These are phyloP conservation scores for Caradrina clavipalpis DNA, from an alignment of 2,888 invertebrate genomes.

Conservation along the genomic window DNA sequence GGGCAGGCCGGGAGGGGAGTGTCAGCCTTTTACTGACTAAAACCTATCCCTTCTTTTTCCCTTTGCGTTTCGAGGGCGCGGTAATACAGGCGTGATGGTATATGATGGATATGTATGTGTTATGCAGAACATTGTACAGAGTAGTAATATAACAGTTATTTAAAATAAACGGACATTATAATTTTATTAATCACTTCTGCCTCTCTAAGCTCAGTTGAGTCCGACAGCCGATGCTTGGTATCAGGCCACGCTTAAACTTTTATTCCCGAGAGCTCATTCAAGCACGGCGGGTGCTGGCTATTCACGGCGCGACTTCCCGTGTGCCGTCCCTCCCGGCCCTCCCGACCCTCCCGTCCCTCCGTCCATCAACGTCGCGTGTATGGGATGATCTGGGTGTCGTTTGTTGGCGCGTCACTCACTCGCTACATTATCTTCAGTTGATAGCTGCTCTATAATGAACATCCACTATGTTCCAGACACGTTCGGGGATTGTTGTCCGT, in stretches of 20 bases:
- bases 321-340: slow-evolving; percentile 7
- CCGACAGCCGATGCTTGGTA: background rate
- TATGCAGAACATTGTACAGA: no score
- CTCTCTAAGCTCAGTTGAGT: slow-evolving; percentile 5
- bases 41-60: no score
- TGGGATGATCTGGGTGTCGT: slow-evolving; percentile 46
- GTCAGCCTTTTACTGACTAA: no score
- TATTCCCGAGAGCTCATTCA: slow-evolving; percentile 12
- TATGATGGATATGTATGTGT: no score
- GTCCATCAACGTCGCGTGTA: slow-evolving; percentile 38
- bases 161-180: background rate
- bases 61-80: no score
- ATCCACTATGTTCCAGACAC: background rate
- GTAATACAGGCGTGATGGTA: no score
- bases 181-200: slow-evolving; percentile 8
- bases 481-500: background rate
- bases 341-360: no score
- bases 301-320: slow-evolving; percentile 34
- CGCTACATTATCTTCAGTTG: slow-evolving; percentile 27
- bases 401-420: slow-evolving; percentile 40
- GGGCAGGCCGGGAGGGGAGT: no score
- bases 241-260: slow-evolving; percentile 7
- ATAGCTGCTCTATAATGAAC: slow-evolving; percentile 14
- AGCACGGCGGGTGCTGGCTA: slow-evolving; percentile 2
- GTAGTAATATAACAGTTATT: background rate